Base-by-base conservation (phyloP, 2,113 vertebrate genomes). In the Xenus cinereus region DNA sequence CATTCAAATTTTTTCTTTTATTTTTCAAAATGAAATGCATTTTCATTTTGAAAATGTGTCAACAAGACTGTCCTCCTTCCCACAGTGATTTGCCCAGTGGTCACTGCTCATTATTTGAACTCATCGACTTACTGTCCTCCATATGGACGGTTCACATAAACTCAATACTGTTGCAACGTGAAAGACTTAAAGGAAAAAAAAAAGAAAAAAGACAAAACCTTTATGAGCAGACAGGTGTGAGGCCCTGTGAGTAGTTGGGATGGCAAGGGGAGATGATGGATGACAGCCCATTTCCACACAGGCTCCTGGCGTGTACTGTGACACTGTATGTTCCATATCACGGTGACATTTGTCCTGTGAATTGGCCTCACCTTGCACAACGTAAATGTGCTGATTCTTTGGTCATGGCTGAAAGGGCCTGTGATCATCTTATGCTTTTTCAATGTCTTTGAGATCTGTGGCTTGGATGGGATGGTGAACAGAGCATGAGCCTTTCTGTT, bases 231-330 rank as follows among this genome's bases (percentile, higher is more conserved):
- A 4, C 8, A 35, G 11, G 11, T 30, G 20, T n/a, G 39, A 68
- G 46, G 46, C 20, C 11, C 20, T 30, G 24, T 21, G 2, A 7
- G 45, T 30, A 37, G 53, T 30, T 17, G 54, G 46, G 16, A 21
- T 19, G 41, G 39, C 20, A 27, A 30, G 24, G 30, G 20, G 24
- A 41, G 9, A 13, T 9, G 43, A 16, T 27, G 0, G 15, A 30
- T 46, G 56, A 5, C 24, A 48, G n/a, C 21, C 41, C 3, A 1
- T 39, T 37, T 46, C 54, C 33, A 7, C 2, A 3, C 54, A 21
- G 62, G 23, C 43, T 43, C 19, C 8, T 16, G 53, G 33, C 2
- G 2, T 14, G 9, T 1, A 0, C 19, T 9, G 48, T 12, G 30
- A 22, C 23, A 6, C 21, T 18, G 39, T 9, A 4, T 39, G 7